Conservation (phyloP, 2,888 invertebrate genomes). For the Callimorpha dominula region DNA sequence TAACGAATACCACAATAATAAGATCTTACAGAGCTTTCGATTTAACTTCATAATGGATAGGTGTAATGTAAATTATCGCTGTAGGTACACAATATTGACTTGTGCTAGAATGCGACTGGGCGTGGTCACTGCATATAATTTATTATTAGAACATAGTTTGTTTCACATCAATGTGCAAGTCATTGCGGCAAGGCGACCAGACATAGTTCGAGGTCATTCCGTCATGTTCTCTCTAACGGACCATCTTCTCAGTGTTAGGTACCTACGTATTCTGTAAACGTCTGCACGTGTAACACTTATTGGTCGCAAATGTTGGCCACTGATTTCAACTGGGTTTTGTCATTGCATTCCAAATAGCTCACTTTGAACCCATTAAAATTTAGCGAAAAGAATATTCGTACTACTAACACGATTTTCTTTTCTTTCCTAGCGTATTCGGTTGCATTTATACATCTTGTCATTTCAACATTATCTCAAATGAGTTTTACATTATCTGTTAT, state of each 20-base stretch:
- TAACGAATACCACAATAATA: conserved; percentile 68
- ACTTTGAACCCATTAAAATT: conserved; percentile 50
- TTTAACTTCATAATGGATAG: conserved; percentile 70
- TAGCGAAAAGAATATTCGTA: conserved; percentile 45
- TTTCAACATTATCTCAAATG: conserved; percentile 61
- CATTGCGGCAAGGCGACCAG: conserved; percentile 59
- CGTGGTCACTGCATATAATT: conserved; percentile 67
- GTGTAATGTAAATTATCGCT: conserved; percentile 71
- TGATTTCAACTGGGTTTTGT: conserved; percentile 50
- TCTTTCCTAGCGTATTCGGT: conserved; percentile 28
- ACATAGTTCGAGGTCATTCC: conserved; percentile 68
- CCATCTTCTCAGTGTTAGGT: conserved; percentile 67
- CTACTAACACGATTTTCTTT: conserved; percentile 46
- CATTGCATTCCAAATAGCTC: conserved; percentile 55
- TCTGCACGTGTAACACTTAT: conserved; percentile 69
- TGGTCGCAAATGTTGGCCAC: conserved; percentile 64
- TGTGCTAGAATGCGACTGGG: conserved; percentile 72
- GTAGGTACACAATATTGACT: conserved; percentile 65
- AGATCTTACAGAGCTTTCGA: conserved; percentile 70
- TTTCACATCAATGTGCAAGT: conserved; percentile 72
- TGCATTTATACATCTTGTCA: conserved; percentile 47
- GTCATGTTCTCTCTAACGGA: conserved; percentile 73
- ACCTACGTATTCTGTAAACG: conserved; percentile 65
- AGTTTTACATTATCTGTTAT: conserved; percentile 72
- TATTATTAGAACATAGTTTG: conserved; percentile 66